phyloP scores from a whole-genome alignment of 2,113 vertebrate species.

The Sminthopsis crassicaudata region DNA sequence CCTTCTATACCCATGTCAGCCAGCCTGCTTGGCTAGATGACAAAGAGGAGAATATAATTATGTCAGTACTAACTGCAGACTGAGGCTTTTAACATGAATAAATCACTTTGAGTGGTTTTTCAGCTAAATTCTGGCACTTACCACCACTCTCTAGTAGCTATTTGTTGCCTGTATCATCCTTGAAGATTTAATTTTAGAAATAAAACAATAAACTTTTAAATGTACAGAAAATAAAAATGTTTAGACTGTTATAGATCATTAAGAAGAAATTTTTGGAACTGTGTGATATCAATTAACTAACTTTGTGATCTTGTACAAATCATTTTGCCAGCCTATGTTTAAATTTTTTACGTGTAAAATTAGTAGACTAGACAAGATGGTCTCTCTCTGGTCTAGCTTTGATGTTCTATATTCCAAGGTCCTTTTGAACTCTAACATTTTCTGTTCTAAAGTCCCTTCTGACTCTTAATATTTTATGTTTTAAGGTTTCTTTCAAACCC shows the following conservation, averaged over 20 bases:
- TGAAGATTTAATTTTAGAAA: constrained; percentile 9
- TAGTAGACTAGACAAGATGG: background rate
- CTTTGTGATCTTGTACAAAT: background rate
- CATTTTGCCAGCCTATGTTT: background rate
- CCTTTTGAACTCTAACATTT: background rate
- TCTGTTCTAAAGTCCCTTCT: background rate
- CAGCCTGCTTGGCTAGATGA: background rate
- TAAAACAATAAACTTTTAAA: background rate
- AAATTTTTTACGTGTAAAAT: background rate
- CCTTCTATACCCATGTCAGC: background rate
- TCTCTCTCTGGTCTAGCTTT: background rate
- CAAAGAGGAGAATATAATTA: background rate
- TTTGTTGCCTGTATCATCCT: background rate
- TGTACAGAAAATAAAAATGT: background rate
- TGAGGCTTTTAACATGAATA: constrained; percentile 3
- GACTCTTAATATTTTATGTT: background rate
- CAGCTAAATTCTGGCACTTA: background rate
- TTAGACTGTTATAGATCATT: background rate
- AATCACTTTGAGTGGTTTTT: constrained; percentile 6
- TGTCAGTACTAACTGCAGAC: background rate
- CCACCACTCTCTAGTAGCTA: background rate
- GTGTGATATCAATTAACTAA: background rate
- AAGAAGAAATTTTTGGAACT: background rate
- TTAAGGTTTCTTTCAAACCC: background rate
- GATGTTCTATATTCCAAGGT: background rate